Evolutionary conservation across 2,113 vertebrate genomes (phyloP).

Genomic region (Brachypteracias leptosomus): DNA sequence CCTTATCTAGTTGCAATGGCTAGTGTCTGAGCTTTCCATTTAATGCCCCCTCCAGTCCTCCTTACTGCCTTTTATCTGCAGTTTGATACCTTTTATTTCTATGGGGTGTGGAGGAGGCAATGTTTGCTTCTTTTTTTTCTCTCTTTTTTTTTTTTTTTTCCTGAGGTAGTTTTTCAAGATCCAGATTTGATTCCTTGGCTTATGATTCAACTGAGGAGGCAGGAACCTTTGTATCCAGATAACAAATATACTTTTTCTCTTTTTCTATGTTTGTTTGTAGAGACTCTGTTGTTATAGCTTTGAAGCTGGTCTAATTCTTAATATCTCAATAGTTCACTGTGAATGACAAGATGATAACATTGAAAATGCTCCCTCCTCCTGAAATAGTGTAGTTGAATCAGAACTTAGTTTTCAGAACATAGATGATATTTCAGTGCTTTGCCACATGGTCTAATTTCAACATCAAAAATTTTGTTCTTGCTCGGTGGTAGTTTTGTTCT

Average conservation of each 20-base stretch:
- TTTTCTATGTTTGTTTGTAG: not conserved
- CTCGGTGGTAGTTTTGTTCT: not conserved
- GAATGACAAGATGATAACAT: not conserved
- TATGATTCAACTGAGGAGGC: not conserved
- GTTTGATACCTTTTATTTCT: not conserved
- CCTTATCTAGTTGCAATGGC: not conserved
- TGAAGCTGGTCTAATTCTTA: not conserved
- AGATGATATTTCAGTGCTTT: not conserved
- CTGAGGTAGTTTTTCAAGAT: not conserved
- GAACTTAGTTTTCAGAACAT: not conserved
- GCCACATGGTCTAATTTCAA: not conserved
- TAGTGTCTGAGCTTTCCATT: not conserved
- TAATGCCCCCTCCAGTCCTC: not conserved
- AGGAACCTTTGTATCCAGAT: not conserved
- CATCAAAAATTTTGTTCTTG: not conserved
- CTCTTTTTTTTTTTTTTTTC: not conserved
- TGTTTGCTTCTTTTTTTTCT: not conserved
- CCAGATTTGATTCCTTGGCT: not conserved
- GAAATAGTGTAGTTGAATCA: not conserved
- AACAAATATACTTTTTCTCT: not conserved
- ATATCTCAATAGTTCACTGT: not conserved
- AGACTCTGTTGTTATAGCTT: not conserved
- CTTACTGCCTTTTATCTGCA: not conserved
- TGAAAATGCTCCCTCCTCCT: not conserved
- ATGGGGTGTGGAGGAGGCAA: rapidly evolving